phyloP scores from a whole-genome alignment of 2,113 vertebrate species.

The Rafetus swinhoei region DNA sequence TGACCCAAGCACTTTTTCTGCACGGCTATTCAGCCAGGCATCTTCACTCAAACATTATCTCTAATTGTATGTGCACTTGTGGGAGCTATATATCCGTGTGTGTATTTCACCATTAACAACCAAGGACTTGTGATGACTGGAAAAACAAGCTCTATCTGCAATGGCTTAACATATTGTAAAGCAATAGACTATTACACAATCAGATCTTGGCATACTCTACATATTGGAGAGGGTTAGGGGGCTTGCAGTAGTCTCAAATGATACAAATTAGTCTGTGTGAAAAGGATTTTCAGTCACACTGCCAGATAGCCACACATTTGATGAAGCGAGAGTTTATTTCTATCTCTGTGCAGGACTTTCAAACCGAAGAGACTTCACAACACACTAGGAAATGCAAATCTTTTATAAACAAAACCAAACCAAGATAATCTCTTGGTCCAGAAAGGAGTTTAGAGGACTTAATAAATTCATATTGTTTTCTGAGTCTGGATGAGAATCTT shows the following conservation, averaged over 20 bases:
- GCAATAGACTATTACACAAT: not conserved
- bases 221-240: not conserved
- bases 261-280: not conserved
- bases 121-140: not conserved
- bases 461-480: not conserved
- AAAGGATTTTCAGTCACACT: not conserved
- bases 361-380: not conserved
- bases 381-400: not conserved
- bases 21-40: not conserved
- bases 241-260: not conserved
- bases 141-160: not conserved
- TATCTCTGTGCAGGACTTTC: not conserved
- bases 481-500: not conserved
- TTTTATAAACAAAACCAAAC: not conserved
- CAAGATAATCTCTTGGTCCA: not conserved
- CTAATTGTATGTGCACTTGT: accelerated
- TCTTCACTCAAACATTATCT: not conserved
- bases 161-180: not conserved
- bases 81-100: accelerated
- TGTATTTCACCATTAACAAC: not conserved
- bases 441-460: not conserved
- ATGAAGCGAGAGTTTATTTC: not conserved
- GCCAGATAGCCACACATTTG: accelerated
- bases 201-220: not conserved
- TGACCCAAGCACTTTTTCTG: not conserved